Conservation (phyloP, 2,113 vertebrate genomes). For the Microcebus murinus region DNA sequence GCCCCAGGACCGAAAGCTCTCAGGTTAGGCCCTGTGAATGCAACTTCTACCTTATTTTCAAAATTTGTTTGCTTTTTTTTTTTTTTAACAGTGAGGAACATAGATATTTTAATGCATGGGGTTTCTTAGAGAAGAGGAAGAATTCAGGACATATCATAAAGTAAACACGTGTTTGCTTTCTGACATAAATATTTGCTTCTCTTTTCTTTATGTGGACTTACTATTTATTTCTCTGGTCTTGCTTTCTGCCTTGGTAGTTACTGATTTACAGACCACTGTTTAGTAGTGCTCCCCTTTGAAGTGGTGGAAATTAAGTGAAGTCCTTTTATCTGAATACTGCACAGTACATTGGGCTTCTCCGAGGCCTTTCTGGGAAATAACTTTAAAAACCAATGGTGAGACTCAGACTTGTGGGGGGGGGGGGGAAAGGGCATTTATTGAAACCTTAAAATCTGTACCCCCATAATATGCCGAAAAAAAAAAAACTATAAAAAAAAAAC, state of each 20-base stretch:
- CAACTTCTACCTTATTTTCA: background rate
- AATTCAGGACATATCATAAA: background rate
- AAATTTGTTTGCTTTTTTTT: background rate
- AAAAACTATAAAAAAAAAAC: no score
- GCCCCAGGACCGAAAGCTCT: background rate
- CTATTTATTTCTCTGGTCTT: background rate
- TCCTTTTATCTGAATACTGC: conserved; percentile 25
- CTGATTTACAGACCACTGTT: conserved; percentile 45
- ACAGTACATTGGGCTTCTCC: background rate
- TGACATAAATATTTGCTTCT: conserved; percentile 46
- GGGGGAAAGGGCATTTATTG: no score
- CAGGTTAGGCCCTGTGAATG: no score
- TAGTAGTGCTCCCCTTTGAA: conserved; percentile 47
- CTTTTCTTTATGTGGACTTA: background rate
- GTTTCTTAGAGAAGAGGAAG: conserved; percentile 12
- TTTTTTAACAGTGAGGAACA: background rate
- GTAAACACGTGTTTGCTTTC: background rate
- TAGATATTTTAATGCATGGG: background rate
- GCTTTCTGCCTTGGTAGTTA: conserved; percentile 44
- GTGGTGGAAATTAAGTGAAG: conserved; percentile 26
- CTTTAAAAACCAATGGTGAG: conserved; percentile 8
- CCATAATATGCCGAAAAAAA: no score
- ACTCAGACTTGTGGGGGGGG: no score
- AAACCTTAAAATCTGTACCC: no score
- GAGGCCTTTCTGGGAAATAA: background rate